Conservation (phyloP, 2,888 invertebrate species). For the Lithodes maja region DNA sequence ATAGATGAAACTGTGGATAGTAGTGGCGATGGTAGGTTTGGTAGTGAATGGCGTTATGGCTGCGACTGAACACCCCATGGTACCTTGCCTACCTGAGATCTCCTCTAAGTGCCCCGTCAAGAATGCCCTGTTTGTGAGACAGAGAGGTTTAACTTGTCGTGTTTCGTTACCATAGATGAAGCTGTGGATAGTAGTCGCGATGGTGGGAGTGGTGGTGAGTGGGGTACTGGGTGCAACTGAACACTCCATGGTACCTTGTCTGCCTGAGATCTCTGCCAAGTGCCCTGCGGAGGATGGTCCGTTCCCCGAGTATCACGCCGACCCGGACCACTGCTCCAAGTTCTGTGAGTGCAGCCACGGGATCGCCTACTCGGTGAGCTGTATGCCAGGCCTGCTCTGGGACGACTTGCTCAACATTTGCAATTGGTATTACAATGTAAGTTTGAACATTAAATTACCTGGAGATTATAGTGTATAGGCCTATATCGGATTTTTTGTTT, state of each 20-base stretch:
- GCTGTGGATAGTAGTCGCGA: background rate
- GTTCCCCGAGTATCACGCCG: constrained; percentile 44
- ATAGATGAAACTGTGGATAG: no score
- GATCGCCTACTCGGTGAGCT: constrained; percentile 50
- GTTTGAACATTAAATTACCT: background rate
- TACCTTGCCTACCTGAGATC: no score
- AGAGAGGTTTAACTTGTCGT: no score
- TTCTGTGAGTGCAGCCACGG: constrained; percentile 65
- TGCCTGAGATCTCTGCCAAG: background rate
- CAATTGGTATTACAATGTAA: constrained; percentile 41
- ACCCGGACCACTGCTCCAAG: constrained; percentile 59
- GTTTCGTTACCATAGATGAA: no score
- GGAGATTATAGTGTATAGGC: no score
- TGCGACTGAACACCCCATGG: no score
- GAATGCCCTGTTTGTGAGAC: no score
- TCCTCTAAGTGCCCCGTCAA: no score
- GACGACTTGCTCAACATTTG: constrained; percentile 7
- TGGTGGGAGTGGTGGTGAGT: background rate
- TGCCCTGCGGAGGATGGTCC: constrained; percentile 34
- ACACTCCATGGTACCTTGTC: background rate
- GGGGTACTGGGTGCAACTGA: background rate
- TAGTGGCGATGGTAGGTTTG: no score
- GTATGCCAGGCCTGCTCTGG: constrained; percentile 25
- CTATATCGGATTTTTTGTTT: background rate
- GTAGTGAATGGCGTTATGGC: no score